Base-by-base conservation (phyloP, 2,797 vertebrate genomes). In the Enteromius treurensis region DNA sequence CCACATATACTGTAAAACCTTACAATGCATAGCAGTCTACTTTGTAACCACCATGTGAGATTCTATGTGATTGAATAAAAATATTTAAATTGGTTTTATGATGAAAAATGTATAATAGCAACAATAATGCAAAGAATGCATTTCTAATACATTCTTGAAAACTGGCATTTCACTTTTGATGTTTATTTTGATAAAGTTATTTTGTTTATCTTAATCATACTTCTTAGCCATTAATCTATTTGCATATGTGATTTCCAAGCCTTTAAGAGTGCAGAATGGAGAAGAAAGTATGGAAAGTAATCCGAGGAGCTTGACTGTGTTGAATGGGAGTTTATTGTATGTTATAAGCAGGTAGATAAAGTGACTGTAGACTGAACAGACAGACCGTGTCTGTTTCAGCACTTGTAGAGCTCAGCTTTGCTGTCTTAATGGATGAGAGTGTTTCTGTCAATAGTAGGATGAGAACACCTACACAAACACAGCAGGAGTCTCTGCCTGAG, bases 381-480 rank as follows among this genome's bases (percentile, higher is more conserved):
- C 49, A 58, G 3, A 34, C 23, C 47, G 79, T 64, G 81, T 82
- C 67, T 60, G 37, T 70, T 71, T 60, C 79, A n/a, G 34, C 65
- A 55, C 65, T 32, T 68, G 42, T 53, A 73, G 67, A 49, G 26
- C 81, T 40, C 75, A 67, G 79, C 79, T 88, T 83, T 45, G 82
- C 67, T 19, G 55, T 81, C 13, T 60, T 29, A 34, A 73, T 32
- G 9, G 21, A 74, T 40, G 40, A 60, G 29, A 42, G 74, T 75
- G 26, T 65, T 29, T 55, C 51, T 76, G 40, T 70, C 65, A 77
- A 75, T 80, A 49, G 77, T 26, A 73, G 60, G 26, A 83, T 23
- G 82, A 79, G 81, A 60, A 55, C 51, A 71, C 19, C 79, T 71
- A 71, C 53, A 83, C 71, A 85, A 87, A 70, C 80, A 80, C 49